These are phyloP conservation scores for Eupsilia transversa DNA, from an alignment of 2,888 invertebrate genomes.

Conservation along the genomic window DNA sequence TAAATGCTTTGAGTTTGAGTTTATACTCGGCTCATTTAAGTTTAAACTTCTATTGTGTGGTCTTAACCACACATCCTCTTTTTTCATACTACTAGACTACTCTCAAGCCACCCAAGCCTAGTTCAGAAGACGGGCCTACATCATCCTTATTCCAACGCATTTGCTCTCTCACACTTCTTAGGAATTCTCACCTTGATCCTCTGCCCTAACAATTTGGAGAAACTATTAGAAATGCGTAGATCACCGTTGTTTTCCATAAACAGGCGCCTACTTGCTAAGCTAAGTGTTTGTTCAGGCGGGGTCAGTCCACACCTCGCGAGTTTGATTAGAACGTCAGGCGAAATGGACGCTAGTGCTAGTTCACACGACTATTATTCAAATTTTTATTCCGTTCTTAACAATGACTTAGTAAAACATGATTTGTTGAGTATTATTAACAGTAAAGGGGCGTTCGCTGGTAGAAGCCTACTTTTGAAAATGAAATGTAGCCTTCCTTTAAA, in stretches of 20 bases:
- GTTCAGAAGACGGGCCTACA: neutral
- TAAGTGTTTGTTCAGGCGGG: conserved; percentile 44
- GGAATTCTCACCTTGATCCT: neutral
- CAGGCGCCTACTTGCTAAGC: conserved; percentile 14
- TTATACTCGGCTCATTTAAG: too few relatives aligned
- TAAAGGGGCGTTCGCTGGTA: neutral
- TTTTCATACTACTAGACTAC: neutral
- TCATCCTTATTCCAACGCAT: neutral
- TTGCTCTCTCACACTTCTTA: neutral
- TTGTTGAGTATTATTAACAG: conserved; percentile 22
- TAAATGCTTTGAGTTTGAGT: too few relatives aligned
- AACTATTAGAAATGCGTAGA: conserved; percentile 24
- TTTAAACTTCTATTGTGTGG: too few relatives aligned
- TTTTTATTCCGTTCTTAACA: conserved; percentile 44
- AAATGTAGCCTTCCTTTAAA: neutral
- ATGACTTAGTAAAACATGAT: conserved; percentile 36
- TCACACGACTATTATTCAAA: conserved; percentile 47
- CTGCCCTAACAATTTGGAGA: conserved; percentile 7
- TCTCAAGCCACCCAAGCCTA: neutral
- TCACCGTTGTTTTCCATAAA: conserved; percentile 40
- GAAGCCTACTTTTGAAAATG: neutral
- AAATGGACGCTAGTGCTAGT: conserved; percentile 45
- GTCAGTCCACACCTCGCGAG: conserved; percentile 29
- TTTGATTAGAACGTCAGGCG: conserved; percentile 19
- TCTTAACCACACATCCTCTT: too few relatives aligned